Conservation (phyloP, 2,113 vertebrate species). For the Tapirus terrestris region DNA sequence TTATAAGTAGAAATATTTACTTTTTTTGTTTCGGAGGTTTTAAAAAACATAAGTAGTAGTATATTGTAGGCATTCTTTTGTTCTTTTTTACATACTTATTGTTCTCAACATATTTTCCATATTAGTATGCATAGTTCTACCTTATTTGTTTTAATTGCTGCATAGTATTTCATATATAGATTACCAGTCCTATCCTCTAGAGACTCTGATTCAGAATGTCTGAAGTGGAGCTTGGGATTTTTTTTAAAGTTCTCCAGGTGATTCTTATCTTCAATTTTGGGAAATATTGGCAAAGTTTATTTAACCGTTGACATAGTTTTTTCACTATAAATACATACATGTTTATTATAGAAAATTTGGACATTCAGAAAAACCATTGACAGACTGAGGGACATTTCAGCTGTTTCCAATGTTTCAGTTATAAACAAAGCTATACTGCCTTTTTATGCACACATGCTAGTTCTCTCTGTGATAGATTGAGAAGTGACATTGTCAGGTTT, state of each 20-base stretch:
- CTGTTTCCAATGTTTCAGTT: not conserved
- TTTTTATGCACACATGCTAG: not conserved
- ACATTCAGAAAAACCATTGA: not conserved
- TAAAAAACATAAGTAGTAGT: not conserved
- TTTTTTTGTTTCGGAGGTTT: not conserved
- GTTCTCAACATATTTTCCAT: not conserved
- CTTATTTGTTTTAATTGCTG: not conserved
- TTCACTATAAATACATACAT: not conserved
- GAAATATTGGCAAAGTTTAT: not conserved
- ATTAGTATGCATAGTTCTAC: not conserved
- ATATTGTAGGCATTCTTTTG: not conserved
- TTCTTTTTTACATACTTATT: not conserved
- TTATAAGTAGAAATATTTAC: not conserved
- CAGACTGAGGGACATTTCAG: not conserved
- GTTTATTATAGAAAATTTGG: not conserved
- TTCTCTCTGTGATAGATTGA: not conserved
- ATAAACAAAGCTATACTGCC: not conserved
- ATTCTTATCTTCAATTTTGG: not conserved
- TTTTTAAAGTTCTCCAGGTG: not conserved
- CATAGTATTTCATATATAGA: not conserved
- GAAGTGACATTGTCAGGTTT: not conserved
- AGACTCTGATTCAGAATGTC: not conserved
- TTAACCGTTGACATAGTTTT: not conserved
- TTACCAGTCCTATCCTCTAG: not conserved
- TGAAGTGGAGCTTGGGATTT: not conserved